These are phyloP conservation scores for Caenorhabditis angaria DNA, from an alignment of 2,888 invertebrate species.

Conservation along the genomic window DNA sequence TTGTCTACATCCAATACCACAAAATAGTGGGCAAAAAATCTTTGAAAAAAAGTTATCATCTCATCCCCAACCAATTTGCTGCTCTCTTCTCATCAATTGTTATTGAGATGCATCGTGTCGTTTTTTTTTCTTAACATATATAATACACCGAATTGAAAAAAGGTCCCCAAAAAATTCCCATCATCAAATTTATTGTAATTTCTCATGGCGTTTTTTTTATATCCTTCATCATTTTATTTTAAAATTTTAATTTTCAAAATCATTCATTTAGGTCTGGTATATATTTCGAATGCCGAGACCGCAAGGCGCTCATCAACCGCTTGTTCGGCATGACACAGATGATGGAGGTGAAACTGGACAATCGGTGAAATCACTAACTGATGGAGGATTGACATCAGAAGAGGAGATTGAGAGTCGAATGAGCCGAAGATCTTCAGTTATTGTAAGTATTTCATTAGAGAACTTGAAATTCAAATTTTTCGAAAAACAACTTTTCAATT, in stretches of 20 bases:
- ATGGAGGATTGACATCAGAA: constrained; percentile 43
- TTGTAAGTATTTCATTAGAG: constrained; percentile 23
- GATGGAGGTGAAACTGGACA: constrained; percentile 50
- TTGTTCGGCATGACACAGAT: constrained; percentile 47
- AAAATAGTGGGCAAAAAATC: neutral
- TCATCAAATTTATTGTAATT: neutral
- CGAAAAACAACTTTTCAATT: neutral
- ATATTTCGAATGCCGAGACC: constrained; percentile 25
- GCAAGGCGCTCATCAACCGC: constrained; percentile 32
- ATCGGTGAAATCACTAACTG: constrained; percentile 48
- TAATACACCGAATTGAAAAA: neutral
- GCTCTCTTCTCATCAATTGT: constrained; percentile 2
- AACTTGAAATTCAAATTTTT: neutral
- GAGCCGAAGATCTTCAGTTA: constrained; percentile 55
- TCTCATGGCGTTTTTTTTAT: no score
- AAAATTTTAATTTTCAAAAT: neutral
- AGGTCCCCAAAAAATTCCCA: neutral
- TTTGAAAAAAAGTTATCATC: neutral
- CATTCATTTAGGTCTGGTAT: neutral
- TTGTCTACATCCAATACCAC: neutral
- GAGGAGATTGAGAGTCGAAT: constrained; percentile 56
- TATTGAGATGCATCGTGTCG: neutral
- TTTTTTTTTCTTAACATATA: neutral
- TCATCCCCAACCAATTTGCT: neutral
- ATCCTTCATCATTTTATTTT: no score